A percentile compares a stretch with the other conserved stretches of the same genome.
Conservation (phyloP, 2,113 vertebrate species). For the Romanogobio albipinnatus region DNA sequence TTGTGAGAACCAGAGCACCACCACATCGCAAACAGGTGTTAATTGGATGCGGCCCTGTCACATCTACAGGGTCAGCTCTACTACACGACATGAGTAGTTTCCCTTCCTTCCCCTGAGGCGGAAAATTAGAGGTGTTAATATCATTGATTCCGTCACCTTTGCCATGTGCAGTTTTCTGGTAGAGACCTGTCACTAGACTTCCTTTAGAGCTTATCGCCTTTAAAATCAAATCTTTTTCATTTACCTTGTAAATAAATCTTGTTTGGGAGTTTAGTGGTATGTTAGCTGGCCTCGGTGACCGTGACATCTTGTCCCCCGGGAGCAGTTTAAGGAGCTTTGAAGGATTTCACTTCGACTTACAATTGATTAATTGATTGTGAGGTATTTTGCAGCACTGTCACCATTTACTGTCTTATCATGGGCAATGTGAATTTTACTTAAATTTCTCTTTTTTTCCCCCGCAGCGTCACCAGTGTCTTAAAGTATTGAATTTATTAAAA, state of each 20-base stretch:
- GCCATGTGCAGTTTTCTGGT: constrained; percentile 22
- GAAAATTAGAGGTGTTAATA: constrained; percentile 44
- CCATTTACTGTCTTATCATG: not conserved
- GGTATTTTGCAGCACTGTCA: not conserved
- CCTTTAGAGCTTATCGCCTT: constrained; percentile 23
- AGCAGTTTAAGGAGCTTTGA: not conserved
- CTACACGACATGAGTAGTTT: not conserved
- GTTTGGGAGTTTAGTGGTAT: not conserved
- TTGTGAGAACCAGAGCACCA: constrained; percentile 4
- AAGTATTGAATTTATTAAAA: no score
- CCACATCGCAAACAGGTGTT: constrained; percentile 26
- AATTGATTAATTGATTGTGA: constrained; percentile 39
- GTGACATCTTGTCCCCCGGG: not conserved
- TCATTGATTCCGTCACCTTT: constrained; percentile 47
- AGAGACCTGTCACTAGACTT: constrained; percentile 39
- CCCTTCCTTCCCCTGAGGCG: not conserved
- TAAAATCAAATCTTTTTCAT: constrained; percentile 40
- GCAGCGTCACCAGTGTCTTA: no score
- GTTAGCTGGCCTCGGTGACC: not conserved
- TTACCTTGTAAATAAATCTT: constrained; percentile 43
- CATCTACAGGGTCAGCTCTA: constrained; percentile 25
- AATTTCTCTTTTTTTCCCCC: no score
- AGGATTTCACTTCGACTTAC: constrained; percentile 2
- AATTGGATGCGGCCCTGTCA: constrained; percentile 23
- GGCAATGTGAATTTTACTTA: not conserved